Evolutionary conservation across 2,888 invertebrate genomes (phyloP), one percentile per base, ranked within the genome.

Genomic region (Patella pellucida): DNA sequence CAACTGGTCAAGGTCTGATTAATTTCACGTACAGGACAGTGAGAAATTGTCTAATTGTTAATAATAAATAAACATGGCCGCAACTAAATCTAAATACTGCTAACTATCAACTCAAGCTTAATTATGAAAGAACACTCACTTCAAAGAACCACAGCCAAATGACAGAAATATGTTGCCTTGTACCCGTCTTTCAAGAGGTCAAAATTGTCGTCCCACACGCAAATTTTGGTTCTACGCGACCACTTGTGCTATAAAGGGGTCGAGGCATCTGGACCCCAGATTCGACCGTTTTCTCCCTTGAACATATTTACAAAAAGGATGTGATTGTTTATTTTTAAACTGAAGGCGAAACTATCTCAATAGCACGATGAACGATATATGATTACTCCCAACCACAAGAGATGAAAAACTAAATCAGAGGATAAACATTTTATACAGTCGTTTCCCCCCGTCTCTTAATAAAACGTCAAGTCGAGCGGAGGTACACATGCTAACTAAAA

Each of bases 311-410:
- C 52, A 54, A 50, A 74, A 68, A 74, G 74, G 74, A 74, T 74
- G 74, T 74, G 69, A 69, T 15, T 74, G 74, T 74, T 74, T 74
- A 68, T 70, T 69, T 74, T 74, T 74, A 56, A 69, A 56, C 56
- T 23, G 41, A 23, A 23, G 62, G 69, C 54, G 54, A 69, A 69
- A 69, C 69, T 68, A 68, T 52, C 51, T 68, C 68, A 68, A 68
- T 52, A 68, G 23, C 68, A 73, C 68, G 51, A 68, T 68, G 31
- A 23, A 56, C 56, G 31, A 69, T 69, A 69, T 69, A 69, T 74
- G 70, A 74, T 74, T 74, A 69, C 62, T 56, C 41, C 41, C 69
- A 70, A 74, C 69, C 67, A 67, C 67, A 52, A 68, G 51, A 73
- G 73, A 73, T 73, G 68, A 68, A 73, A 72, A 73, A 73, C 51